These are phyloP conservation scores for Atlantisia rogersi DNA, from an alignment of 2,113 vertebrate genomes.

Conservation along the genomic window DNA sequence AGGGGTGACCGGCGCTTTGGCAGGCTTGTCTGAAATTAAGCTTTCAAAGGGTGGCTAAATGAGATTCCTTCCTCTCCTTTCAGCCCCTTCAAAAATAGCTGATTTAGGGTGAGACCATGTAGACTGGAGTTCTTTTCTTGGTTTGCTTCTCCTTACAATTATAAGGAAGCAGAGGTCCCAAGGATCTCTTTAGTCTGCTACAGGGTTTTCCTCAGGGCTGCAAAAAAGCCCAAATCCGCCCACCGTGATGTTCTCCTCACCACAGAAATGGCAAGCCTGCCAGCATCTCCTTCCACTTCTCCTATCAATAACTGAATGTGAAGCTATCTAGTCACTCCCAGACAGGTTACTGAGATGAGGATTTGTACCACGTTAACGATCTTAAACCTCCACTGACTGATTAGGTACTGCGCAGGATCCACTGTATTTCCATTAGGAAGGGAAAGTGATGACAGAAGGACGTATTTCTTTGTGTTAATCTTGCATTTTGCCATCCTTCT, in stretches of 20 bases:
- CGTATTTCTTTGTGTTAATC: not conserved
- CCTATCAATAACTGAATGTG: not conserved
- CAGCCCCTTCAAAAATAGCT: not conserved
- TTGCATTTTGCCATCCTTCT: not conserved
- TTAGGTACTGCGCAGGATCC: not conserved
- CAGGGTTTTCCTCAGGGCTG: not conserved
- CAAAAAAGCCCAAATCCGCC: not conserved
- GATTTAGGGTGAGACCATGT: not conserved
- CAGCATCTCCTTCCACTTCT: not conserved
- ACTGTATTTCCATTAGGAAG: not conserved
- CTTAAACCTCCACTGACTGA: not conserved
- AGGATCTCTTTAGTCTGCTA: not conserved
- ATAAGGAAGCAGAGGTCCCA: not conserved
- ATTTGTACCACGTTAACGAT: slow-evolving; percentile 16
- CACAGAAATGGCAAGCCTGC: not conserved
- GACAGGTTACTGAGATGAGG: not conserved
- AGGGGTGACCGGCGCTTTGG: not conserved
- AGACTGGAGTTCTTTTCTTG: not conserved
- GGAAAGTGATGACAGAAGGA: not conserved
- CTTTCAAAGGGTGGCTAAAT: not conserved
- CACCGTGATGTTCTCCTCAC: not conserved
- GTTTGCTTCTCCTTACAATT: not conserved
- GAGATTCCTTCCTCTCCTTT: slow-evolving; percentile 20
- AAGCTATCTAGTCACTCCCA: not conserved
- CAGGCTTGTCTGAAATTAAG: not conserved